phyloP scores from a whole-genome alignment of 37 sponge, comb jelly and placozoan species.

The Geodia barretti region DNA sequence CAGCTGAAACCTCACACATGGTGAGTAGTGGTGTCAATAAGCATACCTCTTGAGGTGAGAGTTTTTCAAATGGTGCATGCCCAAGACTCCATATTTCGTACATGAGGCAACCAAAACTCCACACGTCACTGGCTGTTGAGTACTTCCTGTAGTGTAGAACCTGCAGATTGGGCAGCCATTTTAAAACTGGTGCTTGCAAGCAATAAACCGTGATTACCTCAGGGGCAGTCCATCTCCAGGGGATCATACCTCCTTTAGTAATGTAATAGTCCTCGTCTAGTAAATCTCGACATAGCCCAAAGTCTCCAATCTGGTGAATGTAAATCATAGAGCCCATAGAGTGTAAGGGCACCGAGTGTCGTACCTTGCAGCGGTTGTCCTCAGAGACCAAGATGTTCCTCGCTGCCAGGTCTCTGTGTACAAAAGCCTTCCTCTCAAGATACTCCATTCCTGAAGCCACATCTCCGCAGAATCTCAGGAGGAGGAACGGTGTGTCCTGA shows the following conservation, averaged over 20 bases:
- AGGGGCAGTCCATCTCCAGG: slow-evolving; percentile 31
- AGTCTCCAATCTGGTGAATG: slow-evolving; percentile 38
- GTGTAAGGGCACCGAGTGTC: no score
- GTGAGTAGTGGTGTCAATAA: neutral
- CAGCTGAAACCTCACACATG: neutral
- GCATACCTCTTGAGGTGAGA: neutral
- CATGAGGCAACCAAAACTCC: neutral
- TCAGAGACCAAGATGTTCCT: slow-evolving; percentile 28
- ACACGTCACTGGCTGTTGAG: neutral
- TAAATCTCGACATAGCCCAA: slow-evolving; percentile 16
- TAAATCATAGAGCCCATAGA: no score
- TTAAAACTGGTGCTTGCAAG: no score
- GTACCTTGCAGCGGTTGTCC: slow-evolving; percentile 31
- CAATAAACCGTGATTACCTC: slow-evolving; percentile 9
- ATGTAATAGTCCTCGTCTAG: slow-evolving; percentile 28
- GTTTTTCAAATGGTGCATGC: neutral
- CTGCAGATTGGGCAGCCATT: neutral
- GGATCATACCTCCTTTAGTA: slow-evolving; percentile 21
- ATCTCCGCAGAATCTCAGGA: slow-evolving; percentile 14
- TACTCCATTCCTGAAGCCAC: slow-evolving; percentile 43
- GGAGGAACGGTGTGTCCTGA: neutral
- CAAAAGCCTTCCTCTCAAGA: slow-evolving; percentile 22
- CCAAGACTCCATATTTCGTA: neutral
- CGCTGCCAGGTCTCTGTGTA: slow-evolving; percentile 53
- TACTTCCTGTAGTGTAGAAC: neutral